Evolutionary conservation across 2,888 invertebrate species (phyloP).

Genomic region (Trissolcus brochymenae): DNA sequence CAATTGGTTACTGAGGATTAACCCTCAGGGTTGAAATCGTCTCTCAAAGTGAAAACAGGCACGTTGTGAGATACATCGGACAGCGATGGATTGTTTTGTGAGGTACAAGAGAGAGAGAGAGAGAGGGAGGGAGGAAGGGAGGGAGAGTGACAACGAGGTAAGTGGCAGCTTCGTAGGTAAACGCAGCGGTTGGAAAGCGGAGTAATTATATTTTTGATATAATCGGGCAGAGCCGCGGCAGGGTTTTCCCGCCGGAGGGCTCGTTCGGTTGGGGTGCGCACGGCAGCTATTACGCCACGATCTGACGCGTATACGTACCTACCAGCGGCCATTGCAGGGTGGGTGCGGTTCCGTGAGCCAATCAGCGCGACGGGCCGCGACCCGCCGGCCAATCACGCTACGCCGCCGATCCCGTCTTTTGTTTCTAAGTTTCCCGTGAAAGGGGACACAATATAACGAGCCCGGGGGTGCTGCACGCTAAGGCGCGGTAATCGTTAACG

Average conservation of each 20-base stretch:
- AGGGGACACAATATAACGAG: constrained; percentile 74
- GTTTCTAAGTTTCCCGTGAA: constrained; percentile 70
- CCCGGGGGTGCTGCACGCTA: constrained; percentile 47
- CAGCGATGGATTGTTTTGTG: neutral
- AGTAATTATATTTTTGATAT: constrained; percentile 68
- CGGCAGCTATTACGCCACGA: constrained; percentile 50
- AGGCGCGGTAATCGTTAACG: constrained; percentile 72
- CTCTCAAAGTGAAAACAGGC: neutral
- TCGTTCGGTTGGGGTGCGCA: constrained; percentile 54
- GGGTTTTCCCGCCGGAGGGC: constrained; percentile 57
- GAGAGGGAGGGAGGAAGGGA: neutral
- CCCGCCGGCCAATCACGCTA: constrained; percentile 73
- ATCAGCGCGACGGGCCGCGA: constrained; percentile 72
- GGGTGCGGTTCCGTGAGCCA: constrained; percentile 76
- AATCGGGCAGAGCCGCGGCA: constrained; percentile 60
- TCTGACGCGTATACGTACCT: constrained; percentile 62
- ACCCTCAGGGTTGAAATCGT: neutral
- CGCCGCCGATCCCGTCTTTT: constrained; percentile 71
- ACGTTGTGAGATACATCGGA: too few species aligned
- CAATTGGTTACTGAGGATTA: neutral
- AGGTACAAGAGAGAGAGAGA: constrained; percentile 3
- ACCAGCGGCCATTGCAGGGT: constrained; percentile 76
- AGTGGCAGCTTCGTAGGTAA: constrained; percentile 49
- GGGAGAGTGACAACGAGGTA: constrained; percentile 29
- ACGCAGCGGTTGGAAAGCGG: constrained; percentile 43